Evolutionary conservation across 2,888 invertebrate genomes (phyloP).

Genomic region (Notodonta ziczac): DNA sequence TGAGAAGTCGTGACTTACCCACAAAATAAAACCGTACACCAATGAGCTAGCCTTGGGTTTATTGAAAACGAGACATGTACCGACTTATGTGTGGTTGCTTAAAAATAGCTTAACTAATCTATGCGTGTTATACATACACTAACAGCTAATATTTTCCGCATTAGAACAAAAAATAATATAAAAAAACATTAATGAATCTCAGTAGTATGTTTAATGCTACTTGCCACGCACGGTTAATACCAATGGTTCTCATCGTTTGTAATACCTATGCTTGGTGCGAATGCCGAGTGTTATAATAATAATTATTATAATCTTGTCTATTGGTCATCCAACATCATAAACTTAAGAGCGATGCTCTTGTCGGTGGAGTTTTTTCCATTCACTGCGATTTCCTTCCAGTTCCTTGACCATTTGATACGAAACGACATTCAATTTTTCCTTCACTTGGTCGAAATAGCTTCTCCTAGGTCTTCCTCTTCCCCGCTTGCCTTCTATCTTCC

Average conservation of each 20-base stretch:
- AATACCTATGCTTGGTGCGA: background rate
- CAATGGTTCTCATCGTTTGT: background rate
- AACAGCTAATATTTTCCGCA: background rate
- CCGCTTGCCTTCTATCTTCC: too few species aligned
- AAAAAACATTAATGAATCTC: background rate
- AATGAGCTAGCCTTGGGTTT: constrained; percentile 34
- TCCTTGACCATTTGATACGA: too few species aligned
- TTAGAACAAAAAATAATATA: background rate
- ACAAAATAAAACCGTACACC: constrained; percentile 22
- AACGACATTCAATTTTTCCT: too few species aligned
- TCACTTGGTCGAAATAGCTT: too few species aligned
- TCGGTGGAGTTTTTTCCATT: too few species aligned
- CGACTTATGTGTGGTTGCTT: background rate
- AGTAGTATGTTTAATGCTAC: background rate
- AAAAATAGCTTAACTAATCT: background rate
- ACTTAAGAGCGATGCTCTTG: too few species aligned
- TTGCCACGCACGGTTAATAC: background rate
- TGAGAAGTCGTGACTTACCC: constrained; percentile 36
- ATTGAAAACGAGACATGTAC: constrained; percentile 26
- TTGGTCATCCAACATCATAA: too few species aligned
- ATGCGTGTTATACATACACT: background rate
- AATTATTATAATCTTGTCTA: background rate
- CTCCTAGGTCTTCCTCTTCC: too few species aligned
- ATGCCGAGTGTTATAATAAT: background rate
- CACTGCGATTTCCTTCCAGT: too few species aligned